Conservation (phyloP, 2,888 invertebrate species). For the Drosophila paramelanica region DNA sequence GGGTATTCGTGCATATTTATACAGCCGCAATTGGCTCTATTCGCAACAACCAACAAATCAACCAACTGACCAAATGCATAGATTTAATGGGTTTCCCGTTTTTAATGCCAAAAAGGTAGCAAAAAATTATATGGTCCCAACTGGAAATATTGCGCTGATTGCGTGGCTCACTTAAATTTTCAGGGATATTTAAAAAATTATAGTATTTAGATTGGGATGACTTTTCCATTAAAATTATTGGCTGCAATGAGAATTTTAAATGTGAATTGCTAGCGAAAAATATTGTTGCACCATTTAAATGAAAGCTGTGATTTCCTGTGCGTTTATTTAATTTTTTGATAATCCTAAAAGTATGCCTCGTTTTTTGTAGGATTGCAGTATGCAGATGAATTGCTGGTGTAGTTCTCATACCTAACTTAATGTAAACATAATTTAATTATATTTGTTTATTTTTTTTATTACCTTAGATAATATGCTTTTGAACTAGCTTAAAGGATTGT, state of each 20-base stretch:
- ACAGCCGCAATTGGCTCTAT: slow-evolving; percentile 25
- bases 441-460: not conserved
- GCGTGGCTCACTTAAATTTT: not conserved
- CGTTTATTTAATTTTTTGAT: not conserved
- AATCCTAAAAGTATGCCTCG: not conserved
- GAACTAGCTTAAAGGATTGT: too few species aligned
- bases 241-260: too few species aligned
- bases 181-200: not conserved
- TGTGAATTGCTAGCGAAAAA: too few species aligned
- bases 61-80: slow-evolving; percentile 24
- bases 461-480: too few species aligned
- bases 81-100: slow-evolving; percentile 19
- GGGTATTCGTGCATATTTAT: not conserved
- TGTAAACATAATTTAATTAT: not conserved
- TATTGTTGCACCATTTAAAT: too few species aligned
- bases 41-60: slow-evolving; percentile 28
- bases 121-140: slow-evolving; percentile 3
- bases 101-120: slow-evolving; percentile 12
- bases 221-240: not conserved
- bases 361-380: too few species aligned
- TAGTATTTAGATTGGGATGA: too few species aligned
- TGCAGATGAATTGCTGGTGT: too few species aligned
- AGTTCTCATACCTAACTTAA: too few species aligned
- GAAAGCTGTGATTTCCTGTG: not conserved
- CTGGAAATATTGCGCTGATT: not conserved